Evolutionary conservation across 2,888 invertebrate genomes (phyloP), one percentile per base, ranked within the genome.

Genomic region (Oxystoma pomonae): DNA sequence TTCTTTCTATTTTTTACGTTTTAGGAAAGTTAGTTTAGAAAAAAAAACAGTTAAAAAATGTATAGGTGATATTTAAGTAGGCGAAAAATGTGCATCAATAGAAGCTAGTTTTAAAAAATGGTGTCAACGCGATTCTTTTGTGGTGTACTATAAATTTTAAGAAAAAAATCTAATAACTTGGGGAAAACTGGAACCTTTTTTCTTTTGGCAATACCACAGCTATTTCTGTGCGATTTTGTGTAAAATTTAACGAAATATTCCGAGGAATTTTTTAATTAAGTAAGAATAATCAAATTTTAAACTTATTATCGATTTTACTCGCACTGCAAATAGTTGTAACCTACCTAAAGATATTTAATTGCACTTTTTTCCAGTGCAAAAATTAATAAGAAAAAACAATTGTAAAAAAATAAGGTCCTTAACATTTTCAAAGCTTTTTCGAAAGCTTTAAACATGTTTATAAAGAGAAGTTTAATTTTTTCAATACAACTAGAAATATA

Each of bases 311-410:
- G 53, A 16, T 53, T 19, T 53, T 16, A 19, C 16, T 53, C 56
- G 59, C 60, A 16, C 57, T 61, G 63, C 17, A 17, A 22, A 65
- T 65, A 65, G 67, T 67, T 67, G 67, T 67, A 67, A 67, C 63
- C 67, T 57, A 53, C 67, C 59, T 65, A 65, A 65, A 16, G 12
- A 35, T 7, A 35, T 35, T 35, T 63, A 58, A 65, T 63, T 17
- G 58, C 63, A 56, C 63, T 67, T 67, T 67, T 62, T 59, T 16
- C 53, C 53, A 17, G 17, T 19, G 7, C 3, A 19, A 53, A 53
- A 53, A 53, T 53, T n/a, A 50, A n/a, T 9, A 50, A 50, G n/a
- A n/a, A 50, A 50, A 50, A 50, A 50, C 50, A 50, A 50, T 50
- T 50, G 12, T 9, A 17, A 9, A 16, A 9, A n/a, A n/a, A n/a